Base-by-base conservation (phyloP, 2,113 vertebrate genomes). In the Oncorhynchus gorbuscha region DNA sequence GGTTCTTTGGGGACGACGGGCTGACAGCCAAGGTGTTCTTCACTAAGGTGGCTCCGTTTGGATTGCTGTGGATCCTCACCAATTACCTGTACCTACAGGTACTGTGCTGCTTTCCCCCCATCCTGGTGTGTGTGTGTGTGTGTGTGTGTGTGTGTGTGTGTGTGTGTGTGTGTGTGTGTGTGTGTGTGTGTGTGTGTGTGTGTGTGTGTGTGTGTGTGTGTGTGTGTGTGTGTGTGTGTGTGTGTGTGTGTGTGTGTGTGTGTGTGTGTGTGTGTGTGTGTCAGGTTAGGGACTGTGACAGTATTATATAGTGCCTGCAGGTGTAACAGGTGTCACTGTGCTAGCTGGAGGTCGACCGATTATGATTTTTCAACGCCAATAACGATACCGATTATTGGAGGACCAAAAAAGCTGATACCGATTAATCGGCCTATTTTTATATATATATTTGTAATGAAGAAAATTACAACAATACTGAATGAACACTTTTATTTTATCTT, bases 11-110 rank as follows among this genome's bases (percentile, higher is more conserved):
- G 87, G 97, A 98, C 28, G 96, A 96, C 71, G 97, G 97, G 79
- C 94, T 99, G 92, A 98, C 96, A 75, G 90, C 95, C 85, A 97
- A 96, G 94, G 95, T 96, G 86, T 98, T 99, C 92, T 95, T 98
- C 91, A 97, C 94, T 90, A 97, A 96, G 92, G 94, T 96, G 75
- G 97, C 97, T 70, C 97, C 97, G 14, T 99, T 99, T 79, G 96
- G 97, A 87, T 94, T 97, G 83, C 94, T 98, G 88, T 98, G 96
- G 96, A 97, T 96, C 84, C 93, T 97, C 89, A 99, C 97, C 89
- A 98, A 98, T 95, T 99, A 99, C 95, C 94, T 99, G 90, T 98
- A 98, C 93, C 94, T 98, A 92, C 66, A 69, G 65, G 65, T 67
- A 55, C 49, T 16, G 12, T 55, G 16, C 49, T 51, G 14, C 11